phyloP scores from a whole-genome alignment of 2,888 invertebrate species.

The Lamproptera curius region DNA sequence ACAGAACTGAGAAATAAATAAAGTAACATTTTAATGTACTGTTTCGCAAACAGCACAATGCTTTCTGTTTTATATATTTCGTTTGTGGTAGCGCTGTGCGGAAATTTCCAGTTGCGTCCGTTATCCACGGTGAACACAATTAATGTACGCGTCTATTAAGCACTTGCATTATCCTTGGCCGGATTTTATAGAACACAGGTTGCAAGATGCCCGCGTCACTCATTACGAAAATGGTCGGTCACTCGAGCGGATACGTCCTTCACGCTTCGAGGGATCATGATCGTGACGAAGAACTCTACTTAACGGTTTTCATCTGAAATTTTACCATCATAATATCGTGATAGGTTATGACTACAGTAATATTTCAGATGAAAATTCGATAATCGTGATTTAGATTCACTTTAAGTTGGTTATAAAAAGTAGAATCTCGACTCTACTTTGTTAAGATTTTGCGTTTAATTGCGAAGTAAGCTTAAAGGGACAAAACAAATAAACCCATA shows the following conservation, averaged over 20 bases:
- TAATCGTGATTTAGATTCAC: too few relatives aligned
- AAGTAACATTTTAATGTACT: too few relatives aligned
- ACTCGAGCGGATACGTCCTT: constrained; percentile 23
- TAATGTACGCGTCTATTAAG: neutral
- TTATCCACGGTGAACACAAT: neutral
- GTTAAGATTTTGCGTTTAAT: too few relatives aligned
- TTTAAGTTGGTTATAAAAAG: too few relatives aligned
- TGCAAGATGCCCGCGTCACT: constrained; percentile 6
- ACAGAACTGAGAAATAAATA: too few relatives aligned
- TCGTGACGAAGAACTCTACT: constrained; percentile 19
- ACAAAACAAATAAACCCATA: too few relatives aligned
- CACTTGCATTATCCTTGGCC: constrained; percentile 8
- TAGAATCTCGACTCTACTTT: too few relatives aligned
- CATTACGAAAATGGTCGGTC: constrained; percentile 19
- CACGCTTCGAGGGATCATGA: constrained; percentile 21
- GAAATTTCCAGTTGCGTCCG: neutral
- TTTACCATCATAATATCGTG: too few relatives aligned
- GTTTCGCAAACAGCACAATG: too few relatives aligned
- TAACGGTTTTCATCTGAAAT: constrained; percentile 12
- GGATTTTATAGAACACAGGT: constrained; percentile 1
- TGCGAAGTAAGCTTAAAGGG: too few relatives aligned
- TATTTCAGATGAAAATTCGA: too few relatives aligned
- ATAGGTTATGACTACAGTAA: too few relatives aligned
- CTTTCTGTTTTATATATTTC: constrained; percentile 92
- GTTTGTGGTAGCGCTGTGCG: constrained; percentile 84